phyloP scores from a whole-genome alignment of 2,113 vertebrate genomes.

The Hoplias malabaricus region DNA sequence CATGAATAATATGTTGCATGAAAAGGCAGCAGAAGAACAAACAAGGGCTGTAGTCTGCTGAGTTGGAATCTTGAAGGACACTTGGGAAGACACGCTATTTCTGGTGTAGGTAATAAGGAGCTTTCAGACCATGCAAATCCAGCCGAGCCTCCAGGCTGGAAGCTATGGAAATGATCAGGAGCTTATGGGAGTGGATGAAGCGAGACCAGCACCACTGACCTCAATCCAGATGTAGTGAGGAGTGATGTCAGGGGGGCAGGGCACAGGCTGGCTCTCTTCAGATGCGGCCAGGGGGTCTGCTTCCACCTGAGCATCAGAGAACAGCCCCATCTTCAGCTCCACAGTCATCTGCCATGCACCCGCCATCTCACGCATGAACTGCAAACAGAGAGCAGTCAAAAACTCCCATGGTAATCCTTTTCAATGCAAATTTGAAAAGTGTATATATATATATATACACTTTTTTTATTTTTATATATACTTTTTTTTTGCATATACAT shows the following conservation, averaged over 20 bases:
- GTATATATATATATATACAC: too few species aligned
- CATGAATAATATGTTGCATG: background rate
- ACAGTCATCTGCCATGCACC: constrained; percentile 99
- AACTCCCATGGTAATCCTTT: too few species aligned
- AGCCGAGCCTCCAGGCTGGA: background rate
- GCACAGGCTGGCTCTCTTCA: constrained; percentile 90
- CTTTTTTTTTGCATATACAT: too few species aligned
- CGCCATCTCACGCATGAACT: constrained; percentile 99
- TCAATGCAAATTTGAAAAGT: background rate
- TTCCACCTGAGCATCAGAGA: constrained; percentile 88
- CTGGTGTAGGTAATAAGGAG: constrained; percentile 15
- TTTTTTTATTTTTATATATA: too few species aligned
- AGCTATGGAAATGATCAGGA: background rate
- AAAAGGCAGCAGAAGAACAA: background rate
- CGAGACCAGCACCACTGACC: constrained; percentile 62
- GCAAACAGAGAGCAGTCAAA: background rate
- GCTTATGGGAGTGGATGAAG: background rate
- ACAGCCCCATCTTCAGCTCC: constrained; percentile 92
- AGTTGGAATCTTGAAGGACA: background rate
- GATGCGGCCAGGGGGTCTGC: constrained; percentile 95
- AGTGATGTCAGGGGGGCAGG: constrained; percentile 89
- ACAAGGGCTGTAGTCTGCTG: background rate
- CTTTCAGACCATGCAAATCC: background rate
- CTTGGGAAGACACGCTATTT: background rate
- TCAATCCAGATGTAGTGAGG: constrained; percentile 98